Evolutionary conservation across 2,797 vertebrate genomes (phyloP).

Genomic region (Sebastes aleutianus): DNA sequence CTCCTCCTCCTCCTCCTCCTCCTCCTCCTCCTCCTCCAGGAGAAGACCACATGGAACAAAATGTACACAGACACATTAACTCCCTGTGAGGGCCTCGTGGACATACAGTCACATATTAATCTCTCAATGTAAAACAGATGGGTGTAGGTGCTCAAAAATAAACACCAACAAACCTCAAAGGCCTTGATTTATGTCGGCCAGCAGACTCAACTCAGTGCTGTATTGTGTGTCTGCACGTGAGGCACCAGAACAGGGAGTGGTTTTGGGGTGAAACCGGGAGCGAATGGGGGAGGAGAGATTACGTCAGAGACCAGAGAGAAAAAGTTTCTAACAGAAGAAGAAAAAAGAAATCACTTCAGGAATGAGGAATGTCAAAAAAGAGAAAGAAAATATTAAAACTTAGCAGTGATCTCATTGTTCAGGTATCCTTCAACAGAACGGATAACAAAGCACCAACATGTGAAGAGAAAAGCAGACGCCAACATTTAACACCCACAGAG

Average conservation of each 20-base stretch:
- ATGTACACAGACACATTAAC: conserved; percentile 54
- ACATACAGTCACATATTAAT: conserved; percentile 7
- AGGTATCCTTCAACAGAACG: background rate
- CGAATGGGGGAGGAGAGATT: conserved; percentile 38
- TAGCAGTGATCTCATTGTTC: conserved; percentile 15
- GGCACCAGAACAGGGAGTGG: conserved; percentile 56
- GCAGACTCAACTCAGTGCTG: background rate
- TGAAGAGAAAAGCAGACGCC: background rate
- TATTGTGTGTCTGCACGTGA: conserved; percentile 53
- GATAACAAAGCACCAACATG: background rate
- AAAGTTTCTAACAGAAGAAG: background rate
- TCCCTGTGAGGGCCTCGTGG: conserved; percentile 22
- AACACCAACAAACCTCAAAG: conserved; percentile 50
- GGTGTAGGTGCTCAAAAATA: conserved; percentile 44
- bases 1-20: too few species aligned
- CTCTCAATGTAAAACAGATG: conserved; percentile 68
- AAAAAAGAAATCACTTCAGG: conserved; percentile 1
- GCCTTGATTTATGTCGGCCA: conserved; percentile 19
- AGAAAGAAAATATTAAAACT: background rate
- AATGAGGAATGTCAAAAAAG: background rate
- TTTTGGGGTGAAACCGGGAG: conserved; percentile 52
- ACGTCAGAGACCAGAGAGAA: conserved; percentile 39
- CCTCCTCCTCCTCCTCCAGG: background rate
- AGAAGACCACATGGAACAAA: conserved; percentile 58
- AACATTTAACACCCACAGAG: background rate